Conservation (phyloP, 2,797 vertebrate genomes). For the Potorous gilbertii region DNA sequence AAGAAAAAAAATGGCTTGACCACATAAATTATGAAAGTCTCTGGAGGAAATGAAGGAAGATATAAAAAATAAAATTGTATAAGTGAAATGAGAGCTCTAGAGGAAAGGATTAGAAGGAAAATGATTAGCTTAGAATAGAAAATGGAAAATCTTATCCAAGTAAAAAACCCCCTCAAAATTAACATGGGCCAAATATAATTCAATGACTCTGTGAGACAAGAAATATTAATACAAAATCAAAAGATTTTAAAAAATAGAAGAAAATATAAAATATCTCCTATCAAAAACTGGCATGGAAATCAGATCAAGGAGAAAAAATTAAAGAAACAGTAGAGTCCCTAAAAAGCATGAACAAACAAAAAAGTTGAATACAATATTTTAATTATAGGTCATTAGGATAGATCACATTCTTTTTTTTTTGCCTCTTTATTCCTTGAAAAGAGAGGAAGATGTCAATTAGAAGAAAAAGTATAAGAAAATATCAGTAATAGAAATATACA, state of each 20-base stretch:
- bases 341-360: too few species aligned
- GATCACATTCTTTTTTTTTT: not conserved
- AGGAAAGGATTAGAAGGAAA: not conserved
- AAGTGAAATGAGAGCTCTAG: not conserved
- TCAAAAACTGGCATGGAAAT: not conserved
- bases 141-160: not conserved
- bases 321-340: too few species aligned
- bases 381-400: not conserved
- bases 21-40: not conserved
- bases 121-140: not conserved
- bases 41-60: not conserved
- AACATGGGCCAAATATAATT: not conserved
- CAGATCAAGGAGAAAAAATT: too few species aligned
- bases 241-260: not conserved
- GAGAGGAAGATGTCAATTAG: not conserved
- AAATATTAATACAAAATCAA: not conserved
- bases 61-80: not conserved
- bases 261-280: not conserved
- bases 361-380: not conserved
- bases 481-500: not conserved
- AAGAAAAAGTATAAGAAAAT: not conserved
- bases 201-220: not conserved
- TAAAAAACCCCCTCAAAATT: not conserved
- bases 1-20: not conserved
- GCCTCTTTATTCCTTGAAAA: not conserved